Base-by-base conservation (phyloP, 1,140 invertebrate genomes). In the Eupristina koningsbergeri region DNA sequence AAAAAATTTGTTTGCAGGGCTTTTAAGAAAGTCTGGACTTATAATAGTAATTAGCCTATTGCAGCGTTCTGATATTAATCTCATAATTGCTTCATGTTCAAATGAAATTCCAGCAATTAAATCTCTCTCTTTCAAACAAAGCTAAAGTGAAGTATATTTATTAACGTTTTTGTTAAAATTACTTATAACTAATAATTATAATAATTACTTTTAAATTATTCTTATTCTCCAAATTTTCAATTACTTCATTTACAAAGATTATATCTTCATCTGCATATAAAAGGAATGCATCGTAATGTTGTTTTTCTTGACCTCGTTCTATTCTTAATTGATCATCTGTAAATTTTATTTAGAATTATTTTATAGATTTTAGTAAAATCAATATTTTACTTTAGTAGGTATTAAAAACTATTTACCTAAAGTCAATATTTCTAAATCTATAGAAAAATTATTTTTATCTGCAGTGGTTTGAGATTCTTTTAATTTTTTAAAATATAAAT, bases 61-160 rank as follows among this genome's bases (percentile, higher is more conserved):
- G 86, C 96, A 97, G 15, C 96, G 91, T 86, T 96, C 94, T 29
- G 94, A 93, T 89, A 97, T 96, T 29, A 97, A 92, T 85, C 93
- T 93, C 73, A 96, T 94, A 22, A 97, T 93, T 11, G 95, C 94
- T 78, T 95, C 94, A 87, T 96, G 94, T 87, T 95, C 94, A 85
- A 95, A 95, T 67, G 92, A 90, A 36, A 94, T 86, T 11, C 95
- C 95, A 53, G 91, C 93, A 41, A 96, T 89, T 69, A 96, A 88
- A 91, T 96, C 94, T 86, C 95, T 91, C 82, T 96, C 94, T 89
- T 94, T 95, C 26, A 94, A 89, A 87, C 95, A 96, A 19, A 96
- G 89, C 94, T 95, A 86, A 71, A 92, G 86, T 74, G 80, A 79
- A 39, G 75, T 83, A 29, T 79, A 76, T 22, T 8, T 58, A 53